A percentile compares a stretch with the other conserved stretches of the same genome.
These are phyloP conservation scores for Melanocharis versteri DNA, from an alignment of 2,113 vertebrate genomes.

Conservation along the genomic window DNA sequence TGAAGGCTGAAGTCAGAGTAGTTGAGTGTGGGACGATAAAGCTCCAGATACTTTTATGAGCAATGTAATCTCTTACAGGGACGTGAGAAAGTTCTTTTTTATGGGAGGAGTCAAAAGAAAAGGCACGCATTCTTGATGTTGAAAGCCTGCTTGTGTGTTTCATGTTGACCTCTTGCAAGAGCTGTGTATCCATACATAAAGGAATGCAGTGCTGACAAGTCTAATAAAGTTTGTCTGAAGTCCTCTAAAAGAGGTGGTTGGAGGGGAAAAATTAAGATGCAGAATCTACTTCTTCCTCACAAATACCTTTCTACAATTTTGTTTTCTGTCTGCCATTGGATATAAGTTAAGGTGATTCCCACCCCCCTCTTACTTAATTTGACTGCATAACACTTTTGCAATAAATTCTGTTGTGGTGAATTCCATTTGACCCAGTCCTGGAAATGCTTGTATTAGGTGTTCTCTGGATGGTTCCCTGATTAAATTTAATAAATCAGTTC, in stretches of 20 bases:
- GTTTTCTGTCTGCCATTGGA: not conserved
- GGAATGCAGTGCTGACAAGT: not conserved
- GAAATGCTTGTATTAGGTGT: not conserved
- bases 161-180: not conserved
- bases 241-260: not conserved
- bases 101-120: not conserved
- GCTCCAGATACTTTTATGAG: not conserved
- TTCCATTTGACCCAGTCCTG: not conserved
- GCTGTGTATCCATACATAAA: not conserved
- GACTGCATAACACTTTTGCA: not conserved
- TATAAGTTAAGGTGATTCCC: not conserved
- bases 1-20: not conserved
- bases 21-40: not conserved
- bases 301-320: not conserved
- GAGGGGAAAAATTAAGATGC: not conserved
- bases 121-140: not conserved
- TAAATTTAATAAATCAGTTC: not conserved
- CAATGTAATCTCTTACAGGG: not conserved
- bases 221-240: not conserved
- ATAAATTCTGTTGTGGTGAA: not conserved
- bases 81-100: not conserved
- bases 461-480: not conserved
- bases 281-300: not conserved
- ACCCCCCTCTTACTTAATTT: not conserved
- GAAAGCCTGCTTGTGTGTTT: slow-evolving; percentile 1